Evolutionary conservation across 2,113 vertebrate genomes (phyloP), one percentile per base, ranked within the genome.

Genomic region (Menidia beryllina): DNA sequence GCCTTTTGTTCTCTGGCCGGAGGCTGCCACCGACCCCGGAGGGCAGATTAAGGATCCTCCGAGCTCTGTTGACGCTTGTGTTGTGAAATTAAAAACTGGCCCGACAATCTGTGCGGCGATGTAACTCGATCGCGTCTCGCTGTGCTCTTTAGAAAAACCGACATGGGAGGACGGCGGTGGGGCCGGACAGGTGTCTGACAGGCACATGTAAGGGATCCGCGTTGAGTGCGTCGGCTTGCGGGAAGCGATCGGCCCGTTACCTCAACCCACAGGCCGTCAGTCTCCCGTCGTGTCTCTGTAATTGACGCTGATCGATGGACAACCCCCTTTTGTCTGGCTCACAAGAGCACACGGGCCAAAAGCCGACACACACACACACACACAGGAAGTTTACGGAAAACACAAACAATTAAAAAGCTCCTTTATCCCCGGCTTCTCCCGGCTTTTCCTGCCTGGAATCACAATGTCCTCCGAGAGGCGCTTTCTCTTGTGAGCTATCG

Each of bases 401-500:
- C 60, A 58, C 7, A 24, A 17, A 72, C 39, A 63, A 76, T 64
- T 30, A 69, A 74, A 69, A 74, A 21, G 21, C 3, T 48, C 57
- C 26, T 58, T 64, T 48, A 38, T 25, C 7, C 24, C 63, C 27
- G 0, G 20, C 23, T 24, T 20, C 14, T 23, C n/a, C 4, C 7
- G 12, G 77, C 93, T 94, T 94, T 92, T 94, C 94, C 93, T 89
- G 92, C 92, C 93, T 91, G 91, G 93, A 93, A 94, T 95, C 93
- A 91, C 94, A 94, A 95, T 94, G 95, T 96, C 76, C 77, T 94
- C 92, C 94, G 93, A 94, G 94, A 95, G 96, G 91, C 94, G 96
- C 94, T 96, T 97, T 96, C 96, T 94, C 93, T n/a, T n/a, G n/a
- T 91, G 95, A 94, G 94, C 94, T n/a, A 93, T 96, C 96, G 95